Base-by-base conservation (phyloP, 2,797 vertebrate genomes). In the Darevskia mixta region DNA sequence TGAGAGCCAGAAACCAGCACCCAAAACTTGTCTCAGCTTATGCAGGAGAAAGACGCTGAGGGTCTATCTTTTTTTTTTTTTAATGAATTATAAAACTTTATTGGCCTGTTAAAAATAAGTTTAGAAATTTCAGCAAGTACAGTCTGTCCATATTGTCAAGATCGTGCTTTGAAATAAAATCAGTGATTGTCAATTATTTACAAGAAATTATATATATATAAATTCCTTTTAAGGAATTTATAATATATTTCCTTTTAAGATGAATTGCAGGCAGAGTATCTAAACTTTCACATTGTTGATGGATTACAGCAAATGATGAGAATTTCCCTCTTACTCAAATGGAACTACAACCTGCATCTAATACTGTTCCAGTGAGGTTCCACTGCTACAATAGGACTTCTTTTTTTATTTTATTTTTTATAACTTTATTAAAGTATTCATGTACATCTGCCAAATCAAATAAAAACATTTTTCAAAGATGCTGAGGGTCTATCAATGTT, bases 61-160 rank as follows among this genome's bases (percentile, higher is more conserved):
- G 58, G n/a, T n/a, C n/a, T n/a, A n/a, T n/a, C n/a, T n/a, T n/a
- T n/a, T n/a, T n/a, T n/a, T n/a, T n/a, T n/a, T n/a, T n/a, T n/a
- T 87, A 90, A 92, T 87, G 81, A 94, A 94, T 95, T 91, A 91
- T 77, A 95, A 95, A 96, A 94, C 92, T 97, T 97, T 97, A 97
- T 97, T 97, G 86, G 67, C 27, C 92, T 93, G 91, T 95, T 96
- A 95, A 95, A 96, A 95, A 77, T 89, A 94, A 93, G 77, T 93
- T 94, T 41, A 83, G 91, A 87, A 92, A 94, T 93, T 94, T 94
- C 41, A 85, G 90, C 86, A 93, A 93, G 94, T 92, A 95, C 91
- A 90, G 32, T 86, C 86, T 93, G 84, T 84, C 88, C 88, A 92
- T 92, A 94, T 69, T 90, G 73, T 94, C 95, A 95, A 41, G 82